Evolutionary conservation across 64 coral and sea anemone species (phyloP), one percentile per base, ranked within the genome.

Genomic region (Platygyra sinensis): DNA sequence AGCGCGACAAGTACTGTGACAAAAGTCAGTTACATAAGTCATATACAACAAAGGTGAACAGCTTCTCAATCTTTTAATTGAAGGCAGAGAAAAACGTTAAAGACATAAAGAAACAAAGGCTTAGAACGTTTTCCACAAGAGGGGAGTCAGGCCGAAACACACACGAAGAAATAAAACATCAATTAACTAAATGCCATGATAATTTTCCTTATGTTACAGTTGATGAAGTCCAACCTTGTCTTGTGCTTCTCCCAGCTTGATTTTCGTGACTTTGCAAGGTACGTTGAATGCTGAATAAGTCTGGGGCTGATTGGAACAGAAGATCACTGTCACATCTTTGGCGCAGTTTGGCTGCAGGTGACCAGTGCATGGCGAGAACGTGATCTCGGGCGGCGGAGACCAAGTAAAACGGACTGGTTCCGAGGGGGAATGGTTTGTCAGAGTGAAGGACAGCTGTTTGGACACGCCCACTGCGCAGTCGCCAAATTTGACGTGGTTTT

Each of bases 351-450:
- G 90, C 30, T 93, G 91, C 8, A 99, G 73, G 85, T 99, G 97
- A 1, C 97, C 97, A 62, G 80, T 86, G 49, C 94, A 95, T 0
- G 97, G 97, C 25, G 88, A 93, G n/a, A 99, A 99, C 24, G 80
- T 81, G 72, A 99, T 39, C 85, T 95, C 97, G 12, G 82, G 88
- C 30, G 94, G 87, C 8, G 97, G 97, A 2, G 94, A 88, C 97
- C 97, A 99, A 7, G 84, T 90, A 71, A 99, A 99, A 62, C 97
- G 90, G 49, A 99, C 82, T 33, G 97, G 90, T 36, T 99, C 91
- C 13, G 91, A 80, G 22, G 88, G 42, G 7, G 94, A 93, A 61
- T 95, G 97, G 74, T 99, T 99, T 63, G 97, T 99, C 51, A 99
- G 62, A 3, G 97, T 99, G 79, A 99, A 99, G 55, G 97, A 90